These are phyloP conservation scores for Ammodytes dubius DNA, from an alignment of 2,113 vertebrate genomes.

Conservation along the genomic window DNA sequence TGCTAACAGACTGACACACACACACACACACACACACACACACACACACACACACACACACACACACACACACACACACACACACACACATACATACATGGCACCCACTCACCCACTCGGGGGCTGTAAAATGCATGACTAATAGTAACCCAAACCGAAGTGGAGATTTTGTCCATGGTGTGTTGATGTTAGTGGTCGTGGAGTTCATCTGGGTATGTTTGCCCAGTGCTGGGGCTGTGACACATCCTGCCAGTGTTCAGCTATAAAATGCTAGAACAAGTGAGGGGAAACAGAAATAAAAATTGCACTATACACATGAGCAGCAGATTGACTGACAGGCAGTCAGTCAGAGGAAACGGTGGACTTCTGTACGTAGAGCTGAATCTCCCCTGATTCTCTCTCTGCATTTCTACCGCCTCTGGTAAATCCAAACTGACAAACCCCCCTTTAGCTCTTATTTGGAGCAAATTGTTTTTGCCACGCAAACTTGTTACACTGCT, in stretches of 20 bases:
- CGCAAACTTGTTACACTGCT: slow-evolving; percentile 44
- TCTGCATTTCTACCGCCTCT: slow-evolving; percentile 48
- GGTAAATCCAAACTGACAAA: slow-evolving; percentile 51
- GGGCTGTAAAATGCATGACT: slow-evolving; percentile 78
- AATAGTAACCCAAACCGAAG: slow-evolving; percentile 76
- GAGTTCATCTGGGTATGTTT: slow-evolving; percentile 78
- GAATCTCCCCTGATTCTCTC: slow-evolving; percentile 6
- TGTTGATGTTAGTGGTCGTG: slow-evolving; percentile 77
- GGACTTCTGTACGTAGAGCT: slow-evolving; percentile 16
- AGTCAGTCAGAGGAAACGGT: slow-evolving; percentile 12
- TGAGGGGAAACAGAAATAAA: slow-evolving; percentile 47
- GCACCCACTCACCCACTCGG: slow-evolving; percentile 74
- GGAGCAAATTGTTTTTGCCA: slow-evolving; percentile 27
- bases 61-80: slow-evolving; percentile 49
- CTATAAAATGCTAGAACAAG: slow-evolving; percentile 68
- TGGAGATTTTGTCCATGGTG: slow-evolving; percentile 73
- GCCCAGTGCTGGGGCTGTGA: slow-evolving; percentile 65
- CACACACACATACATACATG: slow-evolving; percentile 43
- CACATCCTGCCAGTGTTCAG: slow-evolving; percentile 71
- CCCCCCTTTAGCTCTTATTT: slow-evolving; percentile 31
- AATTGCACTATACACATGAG: slow-evolving; percentile 36
- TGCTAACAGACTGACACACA: slow-evolving; percentile 45
- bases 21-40: slow-evolving; percentile 30
- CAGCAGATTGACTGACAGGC: slow-evolving; percentile 45
- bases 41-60: slow-evolving; percentile 63